Conservation (phyloP, 2,888 invertebrate species). For the Crematogaster levior region DNA sequence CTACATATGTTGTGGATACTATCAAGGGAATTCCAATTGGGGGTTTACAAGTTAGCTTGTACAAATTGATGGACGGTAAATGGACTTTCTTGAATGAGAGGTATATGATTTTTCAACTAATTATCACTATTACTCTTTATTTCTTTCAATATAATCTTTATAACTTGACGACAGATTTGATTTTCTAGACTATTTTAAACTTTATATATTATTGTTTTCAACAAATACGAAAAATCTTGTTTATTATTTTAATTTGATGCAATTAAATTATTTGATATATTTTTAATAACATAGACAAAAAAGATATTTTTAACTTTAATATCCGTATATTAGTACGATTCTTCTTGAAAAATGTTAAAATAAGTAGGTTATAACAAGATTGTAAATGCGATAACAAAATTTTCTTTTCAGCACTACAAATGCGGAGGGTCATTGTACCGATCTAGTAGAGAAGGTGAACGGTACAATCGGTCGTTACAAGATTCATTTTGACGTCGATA, state of each 20-base stretch:
- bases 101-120: constrained; percentile 68
- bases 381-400: background rate
- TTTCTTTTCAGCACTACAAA: constrained; percentile 86
- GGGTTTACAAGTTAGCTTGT: constrained; percentile 90
- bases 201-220: background rate
- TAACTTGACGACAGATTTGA: background rate
- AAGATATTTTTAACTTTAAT: background rate
- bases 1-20: constrained; percentile 92
- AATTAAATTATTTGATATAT: background rate
- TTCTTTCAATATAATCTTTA: background rate
- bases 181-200: background rate
- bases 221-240: too few relatives aligned
- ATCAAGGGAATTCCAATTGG: constrained; percentile 89
- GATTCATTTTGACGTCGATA: constrained; percentile 90
- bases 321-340: background rate
- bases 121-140: background rate
- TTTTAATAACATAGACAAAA: background rate
- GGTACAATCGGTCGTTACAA: constrained; percentile 91
- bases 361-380: background rate
- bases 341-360: background rate
- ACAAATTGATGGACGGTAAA: constrained; percentile 88
- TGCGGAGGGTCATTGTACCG: constrained; percentile 89
- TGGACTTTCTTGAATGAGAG: constrained; percentile 90
- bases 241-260: background rate
- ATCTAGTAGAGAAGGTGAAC: constrained; percentile 88